phyloP scores from a whole-genome alignment of 1,140 invertebrate genomes.

The Octopus sinensis region DNA sequence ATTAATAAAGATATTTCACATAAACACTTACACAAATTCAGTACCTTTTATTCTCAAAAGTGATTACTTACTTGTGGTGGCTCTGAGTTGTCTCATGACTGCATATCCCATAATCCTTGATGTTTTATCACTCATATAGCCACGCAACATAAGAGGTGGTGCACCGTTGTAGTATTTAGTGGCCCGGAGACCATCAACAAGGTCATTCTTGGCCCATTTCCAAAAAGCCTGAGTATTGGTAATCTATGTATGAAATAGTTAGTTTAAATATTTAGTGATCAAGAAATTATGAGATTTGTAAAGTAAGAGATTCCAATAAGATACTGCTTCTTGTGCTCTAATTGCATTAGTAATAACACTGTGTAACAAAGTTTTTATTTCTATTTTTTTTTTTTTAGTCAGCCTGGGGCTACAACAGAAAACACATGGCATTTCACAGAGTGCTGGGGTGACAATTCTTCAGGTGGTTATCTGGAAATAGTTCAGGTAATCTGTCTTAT shows the following conservation, averaged over 20 bases:
- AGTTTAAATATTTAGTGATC: neutral
- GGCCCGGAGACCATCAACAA: slow-evolving; percentile 58
- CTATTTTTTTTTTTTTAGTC: too few relatives aligned
- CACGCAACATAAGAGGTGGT: slow-evolving; percentile 59
- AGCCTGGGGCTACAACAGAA: too few relatives aligned
- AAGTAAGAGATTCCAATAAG: too few relatives aligned
- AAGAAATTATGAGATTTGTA: too few relatives aligned
- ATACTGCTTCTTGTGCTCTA: too few relatives aligned
- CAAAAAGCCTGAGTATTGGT: slow-evolving; percentile 55
- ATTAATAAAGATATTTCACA: neutral
- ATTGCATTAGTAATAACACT: too few relatives aligned
- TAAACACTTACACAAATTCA: neutral
- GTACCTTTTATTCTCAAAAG: neutral
- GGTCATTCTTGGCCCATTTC: slow-evolving; percentile 56
- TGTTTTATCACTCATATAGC: slow-evolving; percentile 61
- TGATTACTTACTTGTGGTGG: slow-evolving; percentile 48
- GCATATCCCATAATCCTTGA: slow-evolving; percentile 63
- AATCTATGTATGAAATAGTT: slow-evolving; percentile 32
- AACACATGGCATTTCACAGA: too few relatives aligned
- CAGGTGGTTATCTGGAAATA: too few relatives aligned
- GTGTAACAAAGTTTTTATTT: too few relatives aligned
- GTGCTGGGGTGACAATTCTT: too few relatives aligned
- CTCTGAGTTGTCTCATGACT: slow-evolving; percentile 60
- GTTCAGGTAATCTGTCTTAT: too few relatives aligned
- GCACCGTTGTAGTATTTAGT: slow-evolving; percentile 61